Base-by-base conservation (phyloP, 2,888 invertebrate species). In the Leptinotarsa rubiginosa region DNA sequence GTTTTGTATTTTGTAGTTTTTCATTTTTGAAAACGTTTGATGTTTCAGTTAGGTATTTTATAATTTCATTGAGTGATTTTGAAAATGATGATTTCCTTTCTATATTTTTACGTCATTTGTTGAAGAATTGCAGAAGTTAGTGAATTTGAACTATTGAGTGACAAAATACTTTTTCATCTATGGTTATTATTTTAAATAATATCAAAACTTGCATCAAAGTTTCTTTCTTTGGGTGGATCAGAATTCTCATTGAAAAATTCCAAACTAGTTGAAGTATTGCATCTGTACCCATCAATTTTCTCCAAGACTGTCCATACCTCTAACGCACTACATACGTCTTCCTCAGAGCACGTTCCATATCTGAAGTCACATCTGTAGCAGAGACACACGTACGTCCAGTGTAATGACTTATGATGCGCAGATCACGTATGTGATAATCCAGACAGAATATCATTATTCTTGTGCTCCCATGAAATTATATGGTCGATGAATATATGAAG, bases 381-480 rank as follows among this genome's bases (percentile, higher is more conserved):
- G 16, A 49, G 66, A 66, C 67, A 67, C 67, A 67, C 67, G 50
- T 50, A 50, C 52, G 52, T 47, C 50, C 52, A 50, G 31, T 62
- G 62, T 67, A 67, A 67, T 67, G 67, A 67, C 67, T 67, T 25
- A 54, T 25, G 67, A 67, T 67, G 52, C 52, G 25, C 67, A 54
- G 67, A 67, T 67, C 67, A 67, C 67, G 67, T 67, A 67, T 67
- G 67, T 31, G 67, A 67, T 67, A 20, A 67, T 67, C 50, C 52
- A 50, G 67, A 67, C 69, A 49, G 65, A 73, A 69, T 73, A 73
- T 73, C 68, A 72, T 64, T 72, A 65, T 72, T 73, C 65, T 69
- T 73, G 85, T 85, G 85, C 85, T 84, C 85, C 84, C 85, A 84
- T 83, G 82, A 84, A 84, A 85, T 86, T 84, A 85, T 81, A 82